These are phyloP conservation scores for Caretta caretta DNA, from an alignment of 2,113 vertebrate genomes.

Conservation along the genomic window DNA sequence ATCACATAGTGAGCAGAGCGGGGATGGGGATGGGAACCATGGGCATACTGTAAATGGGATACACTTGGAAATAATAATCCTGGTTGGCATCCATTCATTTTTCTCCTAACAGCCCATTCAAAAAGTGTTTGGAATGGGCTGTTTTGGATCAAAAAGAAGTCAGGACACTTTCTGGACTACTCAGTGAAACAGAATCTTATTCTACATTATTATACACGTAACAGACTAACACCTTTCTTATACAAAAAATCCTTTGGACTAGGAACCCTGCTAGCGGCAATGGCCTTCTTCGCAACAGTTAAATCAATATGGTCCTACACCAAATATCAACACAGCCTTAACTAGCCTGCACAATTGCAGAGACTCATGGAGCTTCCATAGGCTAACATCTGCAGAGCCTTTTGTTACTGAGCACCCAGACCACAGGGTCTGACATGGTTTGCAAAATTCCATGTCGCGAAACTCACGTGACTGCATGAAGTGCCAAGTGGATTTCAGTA, in stretches of 20 bases:
- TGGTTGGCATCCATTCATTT: not conserved
- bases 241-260: not conserved
- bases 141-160: no score
- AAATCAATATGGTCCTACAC: not conserved
- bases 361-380: not conserved
- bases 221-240: not conserved
- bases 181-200: not conserved
- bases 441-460: not conserved
- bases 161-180: not conserved
- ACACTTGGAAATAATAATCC: not conserved
- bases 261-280: not conserved
- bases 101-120: not conserved
- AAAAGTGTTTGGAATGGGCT: no score
- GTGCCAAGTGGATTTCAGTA: not conserved
- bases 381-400: not conserved
- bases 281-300: fast-evolving
- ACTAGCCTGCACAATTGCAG: not conserved
- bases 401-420: not conserved
- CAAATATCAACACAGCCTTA: not conserved
- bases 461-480: not conserved
- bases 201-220: not conserved
- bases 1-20: not conserved
- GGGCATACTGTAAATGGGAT: not conserved
- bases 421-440: not conserved
- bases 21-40: not conserved